Evolutionary conservation across 2,113 vertebrate species (phyloP), one percentile per base, ranked within the genome.

Genomic region (Todiramphus chloris): DNA sequence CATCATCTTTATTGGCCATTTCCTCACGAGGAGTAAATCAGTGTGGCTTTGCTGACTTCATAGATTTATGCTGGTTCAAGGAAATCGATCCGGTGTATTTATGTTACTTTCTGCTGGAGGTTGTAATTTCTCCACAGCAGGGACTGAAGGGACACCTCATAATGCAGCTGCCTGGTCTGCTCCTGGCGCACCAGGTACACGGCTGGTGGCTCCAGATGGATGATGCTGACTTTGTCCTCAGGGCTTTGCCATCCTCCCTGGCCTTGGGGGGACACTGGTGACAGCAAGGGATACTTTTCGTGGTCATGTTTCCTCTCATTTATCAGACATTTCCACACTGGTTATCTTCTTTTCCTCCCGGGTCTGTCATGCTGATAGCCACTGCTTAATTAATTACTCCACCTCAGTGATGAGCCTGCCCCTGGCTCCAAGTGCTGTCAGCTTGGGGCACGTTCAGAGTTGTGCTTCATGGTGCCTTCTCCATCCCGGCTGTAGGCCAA

Each of bases 181-280:
- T 16, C 60, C 41, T 2, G 1, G 35, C 48, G 41, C 28, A 16
- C 20, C 0, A 0, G 8, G 33, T n/a, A 43, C 2, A 0, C 0
- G 1, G 39, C 39, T 67, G 39, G 39, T 53, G 46, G 60, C 27
- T 50, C 28, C 39, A 18, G 44, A 41, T 48, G 27, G 35, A 39
- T 0, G 1, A 11, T 12, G 48, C 46, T 68, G 23, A 16, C 43
- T 43, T 44, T 20, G 37, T 46, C 24, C 62, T 79, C 6, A 0
- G 13, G 46, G 10, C 53, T 74, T 37, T 83, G 73, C 37, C 3
- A 2, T 20, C 50, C 67, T 33, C 67, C 37, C 9, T 18, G 21
- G 17, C 28, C 12, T 58, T 1, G 0, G 50, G 23, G 35, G 41
- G 14, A 17, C 21, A 6, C 48, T 13, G 58, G 21, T 82, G 70